phyloP scores from a whole-genome alignment of 2,888 invertebrate genomes.

The Zaprionus obscuricornis region DNA sequence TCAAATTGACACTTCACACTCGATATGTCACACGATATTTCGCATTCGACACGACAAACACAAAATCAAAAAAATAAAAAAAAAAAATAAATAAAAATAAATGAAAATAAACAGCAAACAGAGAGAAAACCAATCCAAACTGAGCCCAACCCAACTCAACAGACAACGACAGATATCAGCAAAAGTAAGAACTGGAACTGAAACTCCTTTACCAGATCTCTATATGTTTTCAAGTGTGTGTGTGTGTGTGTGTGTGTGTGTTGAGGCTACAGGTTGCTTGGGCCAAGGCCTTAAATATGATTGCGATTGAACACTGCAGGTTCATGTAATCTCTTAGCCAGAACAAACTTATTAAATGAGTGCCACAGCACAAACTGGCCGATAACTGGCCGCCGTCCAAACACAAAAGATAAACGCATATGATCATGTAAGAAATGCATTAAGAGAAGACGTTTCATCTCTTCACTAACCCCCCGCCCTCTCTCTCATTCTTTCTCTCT shows the following conservation, averaged over 20 bases:
- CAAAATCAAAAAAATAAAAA: constrained; percentile 18
- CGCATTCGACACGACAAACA: constrained; percentile 51
- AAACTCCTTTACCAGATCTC: constrained; percentile 28
- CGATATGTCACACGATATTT: constrained; percentile 83
- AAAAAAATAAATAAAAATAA: constrained; percentile 33
- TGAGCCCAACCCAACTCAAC: constrained; percentile 46
- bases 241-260: constrained; percentile 10
- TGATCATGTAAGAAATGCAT: constrained; percentile 80
- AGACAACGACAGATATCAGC: constrained; percentile 64
- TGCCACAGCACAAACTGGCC: constrained; percentile 79
- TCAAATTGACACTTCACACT: constrained; percentile 83
- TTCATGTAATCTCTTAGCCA: constrained; percentile 83
- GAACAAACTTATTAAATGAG: constrained; percentile 76
- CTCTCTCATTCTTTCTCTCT: too few species aligned
- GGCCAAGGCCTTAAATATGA: constrained; percentile 65
- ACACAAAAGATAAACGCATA: constrained; percentile 76
- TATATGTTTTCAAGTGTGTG: neutral
- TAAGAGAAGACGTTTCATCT: constrained; percentile 43
- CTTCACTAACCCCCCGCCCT: too few species aligned
- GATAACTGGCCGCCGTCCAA: constrained; percentile 64
- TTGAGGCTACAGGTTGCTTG: constrained; percentile 23
- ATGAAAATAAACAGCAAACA: constrained; percentile 9
- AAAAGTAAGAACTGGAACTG: constrained; percentile 48
- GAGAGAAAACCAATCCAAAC: constrained; percentile 7
- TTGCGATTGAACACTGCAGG: constrained; percentile 82